Evolutionary conservation across 2,797 vertebrate genomes (phyloP), one percentile per base, ranked within the genome.

Genomic region (Ptychadena robeensis): DNA sequence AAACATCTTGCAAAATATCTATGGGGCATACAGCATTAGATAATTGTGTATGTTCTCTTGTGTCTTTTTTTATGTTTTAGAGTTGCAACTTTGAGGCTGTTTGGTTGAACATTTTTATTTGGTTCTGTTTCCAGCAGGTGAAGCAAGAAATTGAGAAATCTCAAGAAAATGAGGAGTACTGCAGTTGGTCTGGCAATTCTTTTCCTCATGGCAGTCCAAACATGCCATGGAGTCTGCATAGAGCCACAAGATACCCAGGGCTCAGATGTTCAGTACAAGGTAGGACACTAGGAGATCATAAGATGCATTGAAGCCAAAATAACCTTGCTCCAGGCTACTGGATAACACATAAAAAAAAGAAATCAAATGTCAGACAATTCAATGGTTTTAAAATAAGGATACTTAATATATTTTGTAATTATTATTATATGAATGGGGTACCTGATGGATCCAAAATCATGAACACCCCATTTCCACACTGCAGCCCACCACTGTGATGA

Each of bases 221-320:
- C 85, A 89, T 91, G 92, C 73, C 91, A 91, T 70, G 94, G 92
- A 82, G 92, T 90, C 86, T 96, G 95, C 87, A 91, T 93, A 82
- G 94, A 94, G 77, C 85, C 85, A 5, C 86, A 88, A 74, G 93
- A 91, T 79, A 79, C 89, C 66, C 89, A 87, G 85, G 90, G 74
- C 84, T 48, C 88, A 73, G 81, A 87, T 77, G 87, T 92, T 83
- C 90, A 91, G 80, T 92, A 94, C 90, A 88, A 93, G 89, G 90
- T 90, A 87, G 80, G 81, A 28, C 6, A 25, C 37, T 61, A 22
- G 9, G 9, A 32, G 2, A 70, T 12, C 53, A 59, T 59, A 59
- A 59, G 53, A 59, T 44, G 40, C 40, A 15, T 4, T 44, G 40
- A 44, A 15, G 40, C 40, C 38, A n/a, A n/a, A n/a, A n/a, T 12